These are phyloP conservation scores for Stichopus chloronotus DNA, from an alignment of 35 echinoderm and acorn worm genomes.

Conservation along the genomic window DNA sequence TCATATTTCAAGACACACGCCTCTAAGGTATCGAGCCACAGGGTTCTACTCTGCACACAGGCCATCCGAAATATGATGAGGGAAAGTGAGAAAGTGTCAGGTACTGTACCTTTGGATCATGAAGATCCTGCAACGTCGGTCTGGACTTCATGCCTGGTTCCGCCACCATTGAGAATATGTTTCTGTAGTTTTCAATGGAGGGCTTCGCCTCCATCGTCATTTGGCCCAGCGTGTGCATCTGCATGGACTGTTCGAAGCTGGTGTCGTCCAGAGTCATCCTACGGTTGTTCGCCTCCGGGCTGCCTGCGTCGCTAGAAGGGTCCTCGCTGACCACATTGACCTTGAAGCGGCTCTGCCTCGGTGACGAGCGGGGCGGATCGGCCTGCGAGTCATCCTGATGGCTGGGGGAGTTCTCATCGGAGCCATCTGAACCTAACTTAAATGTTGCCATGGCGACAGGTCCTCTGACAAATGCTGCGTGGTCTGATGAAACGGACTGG, in stretches of 20 bases:
- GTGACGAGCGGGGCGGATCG: constrained; percentile 1
- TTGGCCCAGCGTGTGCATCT: constrained; percentile 68
- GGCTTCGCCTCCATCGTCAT: constrained; percentile 78
- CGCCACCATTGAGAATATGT: constrained; percentile 63
- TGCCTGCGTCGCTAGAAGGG: constrained; percentile 24
- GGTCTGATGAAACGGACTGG: too few relatives aligned
- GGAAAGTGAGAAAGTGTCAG: background rate
- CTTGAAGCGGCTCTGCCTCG: constrained; percentile 70
- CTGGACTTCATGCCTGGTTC: constrained; percentile 62
- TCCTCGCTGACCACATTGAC: constrained; percentile 81
- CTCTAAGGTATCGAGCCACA: too few relatives aligned
- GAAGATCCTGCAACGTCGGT: constrained; percentile 81
- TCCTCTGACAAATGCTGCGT: too few relatives aligned
- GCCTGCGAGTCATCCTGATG: background rate
- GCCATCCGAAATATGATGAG: too few relatives aligned
- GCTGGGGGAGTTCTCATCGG: background rate
- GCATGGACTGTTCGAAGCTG: constrained; percentile 61
- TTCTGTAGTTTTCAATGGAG: constrained; percentile 77
- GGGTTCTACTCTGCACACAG: too few relatives aligned
- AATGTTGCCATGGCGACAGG: constrained; percentile 7
- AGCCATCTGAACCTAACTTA: background rate
- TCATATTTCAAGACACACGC: too few relatives aligned
- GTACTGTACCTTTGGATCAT: constrained; percentile 73
- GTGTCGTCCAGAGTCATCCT: constrained; percentile 16
- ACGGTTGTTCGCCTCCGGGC: background rate